Conservation (phyloP, 1,140 invertebrate genomes). For the Microplitis demolitor region DNA sequence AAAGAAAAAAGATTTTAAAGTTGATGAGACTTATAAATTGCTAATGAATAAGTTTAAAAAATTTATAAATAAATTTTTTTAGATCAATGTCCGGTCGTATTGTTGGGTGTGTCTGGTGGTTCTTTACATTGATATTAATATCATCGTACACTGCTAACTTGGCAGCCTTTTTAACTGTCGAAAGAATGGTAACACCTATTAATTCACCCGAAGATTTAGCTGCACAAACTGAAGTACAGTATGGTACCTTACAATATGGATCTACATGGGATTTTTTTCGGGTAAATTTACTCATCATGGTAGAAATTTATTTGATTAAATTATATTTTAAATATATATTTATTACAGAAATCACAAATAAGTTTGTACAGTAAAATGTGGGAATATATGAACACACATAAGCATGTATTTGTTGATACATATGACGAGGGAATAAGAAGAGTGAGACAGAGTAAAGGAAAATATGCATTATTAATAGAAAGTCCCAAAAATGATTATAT, state of each 20-base stretch:
- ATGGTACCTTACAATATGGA: constrained; percentile 84
- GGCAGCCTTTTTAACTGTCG: constrained; percentile 94
- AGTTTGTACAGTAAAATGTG: constrained; percentile 92
- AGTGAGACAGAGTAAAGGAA: constrained; percentile 83
- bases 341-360: constrained; percentile 82
- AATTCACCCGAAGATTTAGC: constrained; percentile 93
- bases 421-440: constrained; percentile 85
- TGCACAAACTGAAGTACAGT: constrained; percentile 94
- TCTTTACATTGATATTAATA: constrained; percentile 97
- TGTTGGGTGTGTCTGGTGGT: constrained; percentile 98
- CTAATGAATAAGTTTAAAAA: no score
- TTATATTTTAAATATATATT: not conserved
- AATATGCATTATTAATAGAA: constrained; percentile 94
- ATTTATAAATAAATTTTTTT: constrained; percentile 8
- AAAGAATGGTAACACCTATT: constrained; percentile 92
- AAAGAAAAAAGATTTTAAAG: not conserved
- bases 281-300: constrained; percentile 61
- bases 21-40: no score
- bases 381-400: constrained; percentile 89
- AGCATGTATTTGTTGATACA: constrained; percentile 79
- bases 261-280: constrained; percentile 93
- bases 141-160: constrained; percentile 98
- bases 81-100: constrained; percentile 90
- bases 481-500: constrained; percentile 94
- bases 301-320: not conserved